A percentile compares a stretch with the other conserved stretches of the same genome.
phyloP scores from a whole-genome alignment of 2,888 invertebrate genomes.

The Erebia palarica region DNA sequence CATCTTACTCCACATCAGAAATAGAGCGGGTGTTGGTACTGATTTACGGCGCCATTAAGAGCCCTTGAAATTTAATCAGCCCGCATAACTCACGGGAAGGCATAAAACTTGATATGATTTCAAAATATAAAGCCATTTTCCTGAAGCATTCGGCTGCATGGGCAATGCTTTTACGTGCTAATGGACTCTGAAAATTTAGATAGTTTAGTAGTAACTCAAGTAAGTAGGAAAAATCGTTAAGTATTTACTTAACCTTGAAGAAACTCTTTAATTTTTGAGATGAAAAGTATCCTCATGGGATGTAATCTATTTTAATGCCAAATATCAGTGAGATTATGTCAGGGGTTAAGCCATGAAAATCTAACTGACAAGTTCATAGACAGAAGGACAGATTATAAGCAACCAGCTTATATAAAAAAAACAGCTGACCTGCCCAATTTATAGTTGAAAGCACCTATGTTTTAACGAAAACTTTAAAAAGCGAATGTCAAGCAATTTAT shows the following conservation, averaged over 20 bases:
- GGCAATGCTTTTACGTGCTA: conserved; percentile 4
- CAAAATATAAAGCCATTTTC: conserved; percentile 27
- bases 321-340: too few relatives aligned
- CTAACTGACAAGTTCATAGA: too few relatives aligned
- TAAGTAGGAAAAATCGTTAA: background rate
- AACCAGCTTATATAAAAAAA: too few relatives aligned
- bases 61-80: conserved; percentile 43
- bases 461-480: too few relatives aligned
- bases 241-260: background rate
- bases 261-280: too few relatives aligned
- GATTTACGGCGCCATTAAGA: conserved; percentile 42
- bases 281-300: too few relatives aligned
- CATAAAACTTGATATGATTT: conserved; percentile 39
- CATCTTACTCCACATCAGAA: conserved; percentile 33
- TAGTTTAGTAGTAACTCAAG: background rate
- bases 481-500: too few relatives aligned
- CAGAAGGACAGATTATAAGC: too few relatives aligned
- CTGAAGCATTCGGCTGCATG: conserved; percentile 36
- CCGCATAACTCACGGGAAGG: conserved; percentile 34
- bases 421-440: too few relatives aligned
- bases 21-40: conserved; percentile 31
- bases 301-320: too few relatives aligned
- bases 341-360: too few relatives aligned
- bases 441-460: too few relatives aligned
- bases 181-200: background rate